These are phyloP conservation scores for Ectemnius cavifrons DNA, from an alignment of 2,888 invertebrate genomes.

Conservation along the genomic window DNA sequence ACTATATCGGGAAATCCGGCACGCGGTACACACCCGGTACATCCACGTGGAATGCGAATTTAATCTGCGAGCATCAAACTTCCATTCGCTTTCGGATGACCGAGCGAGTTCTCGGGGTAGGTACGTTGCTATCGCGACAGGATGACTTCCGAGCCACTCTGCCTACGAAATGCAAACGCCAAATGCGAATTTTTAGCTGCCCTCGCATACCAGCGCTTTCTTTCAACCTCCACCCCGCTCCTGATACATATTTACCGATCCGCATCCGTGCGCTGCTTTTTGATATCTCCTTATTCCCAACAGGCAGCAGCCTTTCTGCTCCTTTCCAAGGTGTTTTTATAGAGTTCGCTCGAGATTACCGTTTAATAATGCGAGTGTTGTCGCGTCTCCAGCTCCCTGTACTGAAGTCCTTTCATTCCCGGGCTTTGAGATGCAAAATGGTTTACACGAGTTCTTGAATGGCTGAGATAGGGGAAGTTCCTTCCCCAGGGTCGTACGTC, in stretches of 20 bases:
- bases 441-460: slow-evolving; percentile 26
- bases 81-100: slow-evolving; percentile 35
- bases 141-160: background rate
- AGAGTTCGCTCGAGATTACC: slow-evolving; percentile 16
- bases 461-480: slow-evolving; percentile 25
- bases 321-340: too few species aligned
- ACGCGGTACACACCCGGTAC: slow-evolving; percentile 26
- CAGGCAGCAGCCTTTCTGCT: too few species aligned
- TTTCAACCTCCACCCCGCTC: too few species aligned
- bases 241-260: too few species aligned
- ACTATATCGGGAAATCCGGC: slow-evolving; percentile 3
- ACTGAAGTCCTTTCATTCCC: slow-evolving; percentile 26
- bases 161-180: too few species aligned
- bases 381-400: slow-evolving; percentile 17
- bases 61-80: slow-evolving; percentile 48
- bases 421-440: slow-evolving; percentile 49
- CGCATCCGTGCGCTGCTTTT: too few species aligned
- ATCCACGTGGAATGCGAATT: slow-evolving; percentile 41
- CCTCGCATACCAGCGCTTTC: too few species aligned
- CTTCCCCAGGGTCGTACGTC: background rate
- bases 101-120: background rate
- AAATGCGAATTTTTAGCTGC: too few species aligned
- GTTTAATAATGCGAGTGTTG: slow-evolving; percentile 31
- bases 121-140: background rate
- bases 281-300: too few species aligned